These are phyloP conservation scores for Mormyrus lacerda DNA, from an alignment of 2,113 vertebrate genomes.

Conservation along the genomic window DNA sequence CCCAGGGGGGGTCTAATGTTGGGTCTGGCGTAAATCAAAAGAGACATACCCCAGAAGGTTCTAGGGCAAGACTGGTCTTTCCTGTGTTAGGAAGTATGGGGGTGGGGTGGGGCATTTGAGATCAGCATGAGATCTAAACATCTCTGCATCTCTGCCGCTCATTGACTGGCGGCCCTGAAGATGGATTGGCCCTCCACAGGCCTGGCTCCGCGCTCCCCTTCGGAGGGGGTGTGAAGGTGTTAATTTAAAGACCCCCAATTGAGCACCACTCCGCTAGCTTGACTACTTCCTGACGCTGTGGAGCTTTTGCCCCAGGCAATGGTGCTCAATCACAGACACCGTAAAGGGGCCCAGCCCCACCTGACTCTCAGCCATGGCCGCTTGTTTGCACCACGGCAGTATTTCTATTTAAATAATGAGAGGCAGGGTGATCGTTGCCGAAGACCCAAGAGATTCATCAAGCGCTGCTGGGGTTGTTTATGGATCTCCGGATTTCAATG, in stretches of 20 bases:
- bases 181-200: constrained; percentile 12
- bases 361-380: neutral
- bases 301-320: neutral
- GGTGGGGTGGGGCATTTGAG: neutral
- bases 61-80: neutral
- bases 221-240: constrained; percentile 4
- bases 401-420: constrained; percentile 16
- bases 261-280: constrained; percentile 7
- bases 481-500: neutral
- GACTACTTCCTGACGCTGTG: neutral
- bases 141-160: neutral
- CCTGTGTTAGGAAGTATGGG: neutral
- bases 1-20: neutral
- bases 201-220: neutral
- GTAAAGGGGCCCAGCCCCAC: neutral
- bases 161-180: neutral
- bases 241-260: constrained; percentile 1
- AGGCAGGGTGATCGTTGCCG: constrained; percentile 4
- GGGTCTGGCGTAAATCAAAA: neutral
- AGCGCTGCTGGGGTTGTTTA: neutral
- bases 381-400: neutral
- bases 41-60: neutral
- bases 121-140: neutral
- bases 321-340: constrained; percentile 4
- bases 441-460: neutral